Base-by-base conservation (phyloP, 2,797 vertebrate species). In the Esox lucius region DNA sequence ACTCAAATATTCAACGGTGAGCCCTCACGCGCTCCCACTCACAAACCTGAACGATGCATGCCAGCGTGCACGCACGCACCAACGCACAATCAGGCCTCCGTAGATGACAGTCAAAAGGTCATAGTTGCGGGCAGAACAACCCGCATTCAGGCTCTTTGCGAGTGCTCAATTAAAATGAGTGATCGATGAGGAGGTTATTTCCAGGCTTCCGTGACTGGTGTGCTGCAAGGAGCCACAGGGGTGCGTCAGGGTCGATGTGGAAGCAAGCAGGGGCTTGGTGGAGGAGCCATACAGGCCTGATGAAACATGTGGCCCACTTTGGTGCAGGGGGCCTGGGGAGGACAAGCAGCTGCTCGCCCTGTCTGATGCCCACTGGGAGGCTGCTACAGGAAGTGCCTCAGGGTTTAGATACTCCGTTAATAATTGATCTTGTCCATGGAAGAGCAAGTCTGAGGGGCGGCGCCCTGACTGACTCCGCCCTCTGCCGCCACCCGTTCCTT, bases 341-440 rank as follows among this genome's bases (percentile, higher is more conserved):
- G 81, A 83, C 75, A 76, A 78, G 82, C 92, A 94, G 92, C 92
- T 94, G 92, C 86, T 92, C 78, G 80, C 83, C 79, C 80, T 87
- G 79, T 91, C 89, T 93, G 91, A 92, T 91, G 85, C 89, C 88
- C 81, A 83, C 89, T 89, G 90, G 82, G 91, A 84, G 79, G 65
- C 77, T 53, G 78, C 81, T 77, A 88, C 9, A 85, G 92, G 93
- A 93, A 91, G 86, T 87, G 85, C 87, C 93, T 91, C 85, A 89
- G 85, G 83, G 92, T 88, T 92, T 89, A 77, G 80, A 75, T 87
- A 80, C 80, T 84, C 83, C 70, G 81, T 93, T 82, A 87, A 94
- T 85, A 79, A 93, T 93, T 91, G 75, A 93, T 88, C 73, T 66
- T 75, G 84, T 81, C 80, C 22, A 13, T 26, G 11, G 56, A 22